These are phyloP conservation scores for Zaprionus taronus DNA, from an alignment of 1,140 invertebrate species.

Conservation along the genomic window DNA sequence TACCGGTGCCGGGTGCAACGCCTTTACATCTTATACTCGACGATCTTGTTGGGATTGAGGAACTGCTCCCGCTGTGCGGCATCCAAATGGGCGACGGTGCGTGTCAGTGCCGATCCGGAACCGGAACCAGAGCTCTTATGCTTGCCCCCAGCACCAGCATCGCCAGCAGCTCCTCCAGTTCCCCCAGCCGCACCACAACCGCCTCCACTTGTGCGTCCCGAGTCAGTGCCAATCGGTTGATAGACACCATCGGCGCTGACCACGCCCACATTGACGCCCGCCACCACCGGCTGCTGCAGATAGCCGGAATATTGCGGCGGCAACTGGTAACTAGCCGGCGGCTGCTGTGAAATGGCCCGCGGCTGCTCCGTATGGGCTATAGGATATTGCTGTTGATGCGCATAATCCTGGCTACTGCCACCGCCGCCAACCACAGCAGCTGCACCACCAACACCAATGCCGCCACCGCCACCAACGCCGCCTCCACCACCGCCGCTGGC, in stretches of 20 bases:
- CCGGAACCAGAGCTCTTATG: conserved; percentile 37
- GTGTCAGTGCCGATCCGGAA: conserved; percentile 66
- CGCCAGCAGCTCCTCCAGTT: conserved; percentile 17
- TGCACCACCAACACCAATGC: conserved; percentile 54
- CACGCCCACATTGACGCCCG: conserved; percentile 80
- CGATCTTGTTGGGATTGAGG: conserved; percentile 83
- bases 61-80: conserved; percentile 82
- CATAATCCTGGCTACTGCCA: conserved; percentile 73
- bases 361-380: conserved; percentile 80
- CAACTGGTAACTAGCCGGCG: conserved; percentile 67
- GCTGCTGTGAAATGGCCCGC: conserved; percentile 65
- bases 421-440: conserved; percentile 65
- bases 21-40: conserved; percentile 84
- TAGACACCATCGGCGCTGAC: conserved; percentile 79
- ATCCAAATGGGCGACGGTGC: conserved; percentile 80
- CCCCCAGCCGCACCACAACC: conserved; percentile 40
- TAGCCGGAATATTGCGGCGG: conserved; percentile 80
- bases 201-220: conserved; percentile 65
- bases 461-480: conserved; percentile 16
- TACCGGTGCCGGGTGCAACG: conserved; percentile 84
- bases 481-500: conserved; percentile 23
- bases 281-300: conserved; percentile 77
- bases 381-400: conserved; percentile 81
- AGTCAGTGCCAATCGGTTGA: conserved; percentile 69
- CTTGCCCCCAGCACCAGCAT: conserved; percentile 20